These are phyloP conservation scores for Alloscopus bannaensis DNA, from an alignment of 2,888 invertebrate genomes.

Conservation along the genomic window DNA sequence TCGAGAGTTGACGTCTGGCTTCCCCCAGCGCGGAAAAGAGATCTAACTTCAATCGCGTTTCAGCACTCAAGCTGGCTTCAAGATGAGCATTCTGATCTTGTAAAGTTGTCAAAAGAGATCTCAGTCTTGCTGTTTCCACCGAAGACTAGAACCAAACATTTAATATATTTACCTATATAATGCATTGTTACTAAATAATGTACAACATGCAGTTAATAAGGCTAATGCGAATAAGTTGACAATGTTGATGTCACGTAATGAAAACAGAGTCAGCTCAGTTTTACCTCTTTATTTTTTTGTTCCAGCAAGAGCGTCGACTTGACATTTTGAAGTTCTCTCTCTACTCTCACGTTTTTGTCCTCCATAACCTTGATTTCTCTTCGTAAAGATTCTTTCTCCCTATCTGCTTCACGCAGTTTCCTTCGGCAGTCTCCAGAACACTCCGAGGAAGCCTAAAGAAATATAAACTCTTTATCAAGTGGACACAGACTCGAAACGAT, in stretches of 20 bases:
- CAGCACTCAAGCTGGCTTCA: slow-evolving; percentile 95
- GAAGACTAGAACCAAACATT: slow-evolving; percentile 56
- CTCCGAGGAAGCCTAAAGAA: slow-evolving; percentile 69
- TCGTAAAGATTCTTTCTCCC: slow-evolving; percentile 71
- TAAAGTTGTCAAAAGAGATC: slow-evolving; percentile 87
- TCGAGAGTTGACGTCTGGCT: slow-evolving; percentile 87
- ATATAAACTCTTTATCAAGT: too few species aligned
- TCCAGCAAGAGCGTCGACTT: slow-evolving; percentile 73
- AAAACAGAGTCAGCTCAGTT: too few species aligned
- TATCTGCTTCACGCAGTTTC: slow-evolving; percentile 71
- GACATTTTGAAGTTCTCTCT: slow-evolving; percentile 72
- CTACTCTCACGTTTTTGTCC: slow-evolving; percentile 71
- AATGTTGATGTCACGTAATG: too few species aligned
- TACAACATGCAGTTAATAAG: too few species aligned
- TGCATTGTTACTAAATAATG: too few species aligned
- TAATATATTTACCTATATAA: slow-evolving; percentile 8
- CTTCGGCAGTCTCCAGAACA: slow-evolving; percentile 73
- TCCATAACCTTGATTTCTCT: slow-evolving; percentile 70
- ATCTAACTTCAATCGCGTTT: slow-evolving; percentile 96
- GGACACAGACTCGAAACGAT: too few species aligned
- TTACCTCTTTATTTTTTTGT: slow-evolving; percentile 72
- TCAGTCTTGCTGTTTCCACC: slow-evolving; percentile 83
- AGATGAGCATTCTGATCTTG: slow-evolving; percentile 94
- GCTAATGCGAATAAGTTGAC: too few species aligned
- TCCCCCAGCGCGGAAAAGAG: slow-evolving; percentile 97